Base-by-base conservation (phyloP, 1,140 invertebrate species). In the Xylocopa sonorina region DNA sequence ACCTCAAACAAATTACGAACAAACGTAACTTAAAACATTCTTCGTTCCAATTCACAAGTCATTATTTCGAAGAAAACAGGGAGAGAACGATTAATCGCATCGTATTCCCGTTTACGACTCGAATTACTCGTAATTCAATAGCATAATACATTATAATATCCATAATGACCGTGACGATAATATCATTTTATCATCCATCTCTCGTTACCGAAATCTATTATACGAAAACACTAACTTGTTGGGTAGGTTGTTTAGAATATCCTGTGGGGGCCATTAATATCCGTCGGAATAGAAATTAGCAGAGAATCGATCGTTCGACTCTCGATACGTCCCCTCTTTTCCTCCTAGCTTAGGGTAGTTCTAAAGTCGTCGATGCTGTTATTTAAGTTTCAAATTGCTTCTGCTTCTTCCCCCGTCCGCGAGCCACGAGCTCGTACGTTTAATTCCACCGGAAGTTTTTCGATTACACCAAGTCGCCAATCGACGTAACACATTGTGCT, bases 351-450 rank as follows among this genome's bases (percentile, higher is more conserved):
- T 58, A 32, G 32, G 38, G 41, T 63, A 63, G 48, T 78, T 78
- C 58, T 10, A 55, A 78, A 78, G 77, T 78, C 69, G 69, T 73
- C 68, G 68, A 78, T 63, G 48, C 58, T 64, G 69, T 78, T 78
- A 78, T 78, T 78, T 78, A 78, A 78, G 68, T 78, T 78, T 73
- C 58, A 73, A 78, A 78, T 55, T 48, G 48, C 27, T 27, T 53
- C 67, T 64, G 24, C 0, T 10, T 12, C 10, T 5, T 0, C 7
- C n/a, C 9, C 7, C 0, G 0, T 5, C 16, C 14, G 14, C 3
- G 48, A 53, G 38, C 34, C 34, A 24, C 58, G 12, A n/a, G 5
- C 58, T 27, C 48, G 48, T 72, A 63, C 76, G 60, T 78, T 78
- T 78, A 78, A 78, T 78, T 78, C 58, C 18, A 16, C 43, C 16